These are phyloP conservation scores for Diuraphis noxia DNA, from an alignment of 1,140 invertebrate species.

Conservation along the genomic window DNA sequence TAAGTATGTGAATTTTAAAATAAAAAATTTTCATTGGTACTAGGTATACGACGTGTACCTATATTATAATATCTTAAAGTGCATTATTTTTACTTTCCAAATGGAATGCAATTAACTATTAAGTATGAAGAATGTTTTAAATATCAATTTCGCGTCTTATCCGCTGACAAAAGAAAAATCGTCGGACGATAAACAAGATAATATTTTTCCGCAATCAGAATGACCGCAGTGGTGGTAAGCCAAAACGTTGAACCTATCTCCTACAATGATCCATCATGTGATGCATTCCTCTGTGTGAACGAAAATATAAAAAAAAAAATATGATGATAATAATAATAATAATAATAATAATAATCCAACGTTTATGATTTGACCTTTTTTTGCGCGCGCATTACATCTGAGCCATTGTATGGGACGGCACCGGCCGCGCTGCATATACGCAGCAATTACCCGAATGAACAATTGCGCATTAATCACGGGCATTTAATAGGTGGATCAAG, in stretches of 20 bases:
- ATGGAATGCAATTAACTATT: background rate
- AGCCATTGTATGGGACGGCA: background rate
- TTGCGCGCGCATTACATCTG: background rate
- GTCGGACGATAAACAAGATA: background rate
- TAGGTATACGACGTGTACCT: too few species aligned
- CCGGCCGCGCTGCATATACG: background rate
- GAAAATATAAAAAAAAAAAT: background rate
- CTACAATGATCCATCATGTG: background rate
- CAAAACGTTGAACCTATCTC: background rate
- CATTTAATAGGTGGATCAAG: constrained; percentile 43
- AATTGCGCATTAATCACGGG: constrained; percentile 38
- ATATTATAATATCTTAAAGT: background rate
- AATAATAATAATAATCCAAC: constrained; percentile 11
- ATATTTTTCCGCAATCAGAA: background rate
- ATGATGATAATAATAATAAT: background rate
- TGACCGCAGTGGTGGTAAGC: background rate
- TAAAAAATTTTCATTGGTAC: background rate
- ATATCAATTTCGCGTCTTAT: background rate
- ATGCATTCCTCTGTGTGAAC: background rate
- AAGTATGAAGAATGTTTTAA: background rate
- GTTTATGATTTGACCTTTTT: constrained; percentile 48
- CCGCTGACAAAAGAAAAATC: background rate
- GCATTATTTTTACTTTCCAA: background rate
- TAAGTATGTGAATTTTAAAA: too few species aligned
- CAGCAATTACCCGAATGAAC: constrained; percentile 43